Evolutionary conservation across 2,888 invertebrate genomes (phyloP).

Genomic region (Therioaphis trifolii): DNA sequence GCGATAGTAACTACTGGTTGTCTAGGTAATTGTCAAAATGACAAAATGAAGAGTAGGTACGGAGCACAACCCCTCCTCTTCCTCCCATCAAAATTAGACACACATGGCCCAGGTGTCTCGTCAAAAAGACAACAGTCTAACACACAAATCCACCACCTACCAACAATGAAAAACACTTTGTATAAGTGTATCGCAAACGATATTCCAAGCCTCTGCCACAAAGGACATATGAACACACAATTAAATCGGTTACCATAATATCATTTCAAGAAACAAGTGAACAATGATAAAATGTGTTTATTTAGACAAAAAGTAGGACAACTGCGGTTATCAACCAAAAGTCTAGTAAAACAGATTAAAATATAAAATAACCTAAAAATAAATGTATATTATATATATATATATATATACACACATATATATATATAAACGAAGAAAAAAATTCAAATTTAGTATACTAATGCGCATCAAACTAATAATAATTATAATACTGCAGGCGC

Average conservation of each 20-base stretch:
- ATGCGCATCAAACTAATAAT: constrained; percentile 45
- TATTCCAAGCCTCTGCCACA: no score
- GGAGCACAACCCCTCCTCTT: no score
- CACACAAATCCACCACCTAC: no score
- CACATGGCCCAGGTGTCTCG: no score
- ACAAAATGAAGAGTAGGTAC: no score
- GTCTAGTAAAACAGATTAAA: constrained; percentile 55
- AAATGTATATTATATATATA: constrained; percentile 13
- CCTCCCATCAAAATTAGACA: no score
- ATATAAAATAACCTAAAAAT: constrained; percentile 46
- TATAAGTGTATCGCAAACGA: no score
- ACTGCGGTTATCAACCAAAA: constrained; percentile 59
- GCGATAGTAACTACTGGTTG: no score
- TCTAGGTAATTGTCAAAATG: no score
- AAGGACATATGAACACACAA: no score
- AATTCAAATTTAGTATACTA: constrained; percentile 47
- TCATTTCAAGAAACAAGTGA: constrained; percentile 45
- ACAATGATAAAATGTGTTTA: constrained; percentile 62
- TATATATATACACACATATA: neutral
- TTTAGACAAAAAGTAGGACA: constrained; percentile 62
- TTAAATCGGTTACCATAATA: neutral
- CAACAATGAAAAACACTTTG: no score
- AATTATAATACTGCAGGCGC: constrained; percentile 46
- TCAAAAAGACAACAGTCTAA: no score
- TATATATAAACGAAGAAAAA: constrained; percentile 39